A percentile compares a stretch with the other conserved stretches of the same genome.
These are phyloP conservation scores for Distichodus sexfasciatus DNA, from an alignment of 2,797 vertebrate genomes.

Conservation along the genomic window DNA sequence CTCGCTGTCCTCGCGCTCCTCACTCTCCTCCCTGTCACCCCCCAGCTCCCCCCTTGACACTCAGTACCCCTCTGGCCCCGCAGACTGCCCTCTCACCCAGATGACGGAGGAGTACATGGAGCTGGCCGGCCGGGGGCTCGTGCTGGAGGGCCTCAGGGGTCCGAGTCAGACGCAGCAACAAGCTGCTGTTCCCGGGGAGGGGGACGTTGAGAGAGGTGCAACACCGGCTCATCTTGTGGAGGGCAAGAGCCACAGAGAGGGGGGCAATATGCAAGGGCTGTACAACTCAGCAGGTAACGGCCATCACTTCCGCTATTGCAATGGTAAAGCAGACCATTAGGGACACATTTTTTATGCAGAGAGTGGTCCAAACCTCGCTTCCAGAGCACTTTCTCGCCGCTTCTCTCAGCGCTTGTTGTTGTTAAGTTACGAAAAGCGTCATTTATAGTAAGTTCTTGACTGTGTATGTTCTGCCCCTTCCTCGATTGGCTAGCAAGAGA, in stretches of 20 bases:
- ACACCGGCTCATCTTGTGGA: slow-evolving; percentile 68
- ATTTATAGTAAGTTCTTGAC: too few species aligned
- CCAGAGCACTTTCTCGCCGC: too few species aligned
- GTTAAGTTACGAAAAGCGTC: too few species aligned
- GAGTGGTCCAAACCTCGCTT: too few species aligned
- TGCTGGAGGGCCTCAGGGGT: slow-evolving; percentile 80
- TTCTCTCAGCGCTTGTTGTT: too few species aligned
- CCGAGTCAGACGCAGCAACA: slow-evolving; percentile 67
- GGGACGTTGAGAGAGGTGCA: slow-evolving; percentile 58
- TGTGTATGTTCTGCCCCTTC: too few species aligned
- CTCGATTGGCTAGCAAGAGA: too few species aligned
- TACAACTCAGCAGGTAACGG: slow-evolving; percentile 67
- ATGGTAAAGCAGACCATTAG: too few species aligned
- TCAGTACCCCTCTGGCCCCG: slow-evolving; percentile 83
- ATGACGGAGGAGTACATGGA: slow-evolving; percentile 93
- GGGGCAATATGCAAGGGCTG: slow-evolving; percentile 64
- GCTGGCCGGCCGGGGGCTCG: slow-evolving; percentile 79
- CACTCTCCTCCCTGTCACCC: slow-evolving; percentile 92
- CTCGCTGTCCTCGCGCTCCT: slow-evolving; percentile 93
- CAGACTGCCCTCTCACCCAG: slow-evolving; percentile 88
- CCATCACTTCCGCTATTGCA: too few species aligned
- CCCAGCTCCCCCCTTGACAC: slow-evolving; percentile 96
- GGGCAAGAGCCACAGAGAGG: slow-evolving; percentile 76
- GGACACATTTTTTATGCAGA: too few species aligned
- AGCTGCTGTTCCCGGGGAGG: slow-evolving; percentile 63